Percentiles rank a stretch among this genome's conserved stretches.
Conservation (phyloP, 1,140 invertebrate species). For the Drosophila melanica region DNA sequence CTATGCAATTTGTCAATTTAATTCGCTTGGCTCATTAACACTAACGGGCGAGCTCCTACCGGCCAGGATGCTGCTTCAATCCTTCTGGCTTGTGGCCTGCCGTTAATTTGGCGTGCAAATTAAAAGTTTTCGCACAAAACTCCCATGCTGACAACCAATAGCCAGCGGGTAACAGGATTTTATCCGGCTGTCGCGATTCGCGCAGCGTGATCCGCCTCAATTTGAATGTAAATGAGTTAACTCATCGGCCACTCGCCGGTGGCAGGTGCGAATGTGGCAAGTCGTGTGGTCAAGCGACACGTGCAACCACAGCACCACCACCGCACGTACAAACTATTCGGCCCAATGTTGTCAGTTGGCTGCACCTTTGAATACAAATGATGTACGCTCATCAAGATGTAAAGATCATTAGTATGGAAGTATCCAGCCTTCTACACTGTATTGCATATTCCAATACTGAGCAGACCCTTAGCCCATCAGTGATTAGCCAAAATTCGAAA, state of each 20-base stretch:
- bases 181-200: constrained; percentile 24
- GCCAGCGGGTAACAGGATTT: constrained; percentile 19
- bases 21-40: constrained; percentile 57
- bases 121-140: constrained; percentile 58
- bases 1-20: constrained; percentile 65
- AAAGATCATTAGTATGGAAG: not conserved
- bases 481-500: too few relatives aligned
- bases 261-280: constrained; percentile 45
- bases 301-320: constrained; percentile 1
- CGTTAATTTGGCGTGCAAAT: constrained; percentile 41
- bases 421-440: not conserved
- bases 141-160: constrained; percentile 4
- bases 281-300: constrained; percentile 32
- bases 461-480: not conserved
- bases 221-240: constrained; percentile 71
- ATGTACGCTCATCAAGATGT: not conserved
- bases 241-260: constrained; percentile 29
- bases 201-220: constrained; percentile 47
- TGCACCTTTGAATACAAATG: constrained; percentile 11
- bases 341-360: not conserved
- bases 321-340: not conserved
- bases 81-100: not conserved
- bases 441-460: not conserved
- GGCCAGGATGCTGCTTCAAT: constrained; percentile 2
- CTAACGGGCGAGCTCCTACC: constrained; percentile 15